phyloP scores from a whole-genome alignment of 2,797 vertebrate species.

The Erethizon dorsatum region DNA sequence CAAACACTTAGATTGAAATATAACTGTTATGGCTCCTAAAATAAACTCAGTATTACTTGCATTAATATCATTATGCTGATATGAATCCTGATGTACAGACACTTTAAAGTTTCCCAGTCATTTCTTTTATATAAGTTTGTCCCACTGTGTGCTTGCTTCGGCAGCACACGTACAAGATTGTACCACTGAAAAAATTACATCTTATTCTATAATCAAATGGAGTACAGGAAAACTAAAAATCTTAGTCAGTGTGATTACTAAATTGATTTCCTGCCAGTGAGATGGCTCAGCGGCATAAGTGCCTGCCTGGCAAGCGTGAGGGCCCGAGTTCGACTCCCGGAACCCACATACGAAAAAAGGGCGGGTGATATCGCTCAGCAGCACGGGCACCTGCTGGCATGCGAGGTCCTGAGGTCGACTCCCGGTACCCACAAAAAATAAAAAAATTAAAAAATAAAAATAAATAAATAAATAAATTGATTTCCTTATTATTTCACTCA shows the following conservation, averaged over 20 bases:
- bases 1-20: background rate
- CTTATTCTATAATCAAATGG: background rate
- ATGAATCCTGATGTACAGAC: background rate
- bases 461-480: too few species aligned
- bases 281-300: too few species aligned
- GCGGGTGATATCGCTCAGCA: too few species aligned
- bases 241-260: background rate
- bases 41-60: background rate
- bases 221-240: background rate
- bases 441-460: too few species aligned
- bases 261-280: background rate
- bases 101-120: background rate
- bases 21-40: background rate
- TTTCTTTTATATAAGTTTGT: background rate
- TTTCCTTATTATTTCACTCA: background rate
- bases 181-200: fast-evolving
- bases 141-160: too few species aligned
- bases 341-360: too few species aligned
- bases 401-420: too few species aligned
- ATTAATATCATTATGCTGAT: background rate
- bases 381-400: too few species aligned
- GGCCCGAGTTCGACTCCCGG: too few species aligned
- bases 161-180: too few species aligned
- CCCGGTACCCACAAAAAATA: too few species aligned
- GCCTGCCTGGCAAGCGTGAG: too few species aligned